phyloP scores from a whole-genome alignment of 2,113 vertebrate genomes.

The Empidonax traillii region DNA sequence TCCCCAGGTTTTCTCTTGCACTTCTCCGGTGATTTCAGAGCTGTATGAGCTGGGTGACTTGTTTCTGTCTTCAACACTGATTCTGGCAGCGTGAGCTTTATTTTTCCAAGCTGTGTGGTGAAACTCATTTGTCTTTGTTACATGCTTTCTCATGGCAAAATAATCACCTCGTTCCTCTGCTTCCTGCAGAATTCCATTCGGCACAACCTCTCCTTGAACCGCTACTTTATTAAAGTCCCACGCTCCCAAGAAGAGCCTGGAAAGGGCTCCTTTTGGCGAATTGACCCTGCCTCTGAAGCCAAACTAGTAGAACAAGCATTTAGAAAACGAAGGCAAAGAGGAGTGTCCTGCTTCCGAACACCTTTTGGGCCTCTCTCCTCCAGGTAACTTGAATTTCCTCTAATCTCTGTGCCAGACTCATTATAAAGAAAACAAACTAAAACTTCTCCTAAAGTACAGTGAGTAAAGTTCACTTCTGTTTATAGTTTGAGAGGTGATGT shows the following conservation, averaged over 20 bases:
- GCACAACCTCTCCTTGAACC: slow-evolving; percentile 98
- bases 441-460: not conserved
- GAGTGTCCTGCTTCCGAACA: slow-evolving; percentile 96
- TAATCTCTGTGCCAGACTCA: not conserved
- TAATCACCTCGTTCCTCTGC: slow-evolving; percentile 16
- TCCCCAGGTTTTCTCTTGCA: not conserved
- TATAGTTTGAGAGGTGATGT: not conserved
- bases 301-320: slow-evolving; percentile 98
- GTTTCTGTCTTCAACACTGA: not conserved
- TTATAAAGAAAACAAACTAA: not conserved
- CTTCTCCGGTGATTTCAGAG: not conserved
- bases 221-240: slow-evolving; percentile 98
- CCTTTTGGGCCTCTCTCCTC: slow-evolving; percentile 97
- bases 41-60: not conserved
- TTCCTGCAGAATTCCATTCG: slow-evolving; percentile 94
- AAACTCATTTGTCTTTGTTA: not conserved
- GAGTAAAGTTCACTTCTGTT: not conserved
- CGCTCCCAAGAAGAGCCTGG: slow-evolving; percentile 98
- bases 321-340: slow-evolving; percentile 94
- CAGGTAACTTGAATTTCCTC: slow-evolving; percentile 74
- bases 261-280: slow-evolving; percentile 97
- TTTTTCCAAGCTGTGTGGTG: not conserved
- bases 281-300: slow-evolving; percentile 93
- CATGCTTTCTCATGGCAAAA: not conserved
- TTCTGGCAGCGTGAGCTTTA: not conserved